Percentiles rank a stretch among this genome's conserved stretches.
Evolutionary conservation across 2,797 vertebrate species (phyloP).

Genomic region (Pangasius macronema): DNA sequence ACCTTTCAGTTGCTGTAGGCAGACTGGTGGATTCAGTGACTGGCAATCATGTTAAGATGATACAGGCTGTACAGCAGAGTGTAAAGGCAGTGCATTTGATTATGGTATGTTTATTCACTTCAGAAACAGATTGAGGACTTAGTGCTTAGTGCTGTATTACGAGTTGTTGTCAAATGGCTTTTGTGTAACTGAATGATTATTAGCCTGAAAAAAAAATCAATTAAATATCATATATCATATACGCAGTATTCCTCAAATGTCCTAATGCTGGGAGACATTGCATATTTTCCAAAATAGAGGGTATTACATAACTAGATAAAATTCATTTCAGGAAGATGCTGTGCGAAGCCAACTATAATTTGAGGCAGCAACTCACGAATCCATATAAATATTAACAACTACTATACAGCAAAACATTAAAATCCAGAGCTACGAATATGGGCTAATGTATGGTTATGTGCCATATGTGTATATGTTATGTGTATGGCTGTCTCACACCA

Average conservation of each 20-base stretch:
- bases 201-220: background rate
- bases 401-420: background rate
- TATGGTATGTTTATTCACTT: constrained; percentile 15
- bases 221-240: background rate
- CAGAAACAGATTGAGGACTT: background rate
- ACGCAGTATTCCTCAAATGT: background rate
- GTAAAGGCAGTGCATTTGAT: constrained; percentile 15
- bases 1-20: background rate
- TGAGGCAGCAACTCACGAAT: background rate
- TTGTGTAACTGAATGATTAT: background rate
- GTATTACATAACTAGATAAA: background rate
- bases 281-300: background rate
- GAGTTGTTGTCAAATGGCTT: background rate
- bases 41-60: background rate
- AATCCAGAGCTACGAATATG: background rate
- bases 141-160: background rate
- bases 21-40: background rate
- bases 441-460: background rate
- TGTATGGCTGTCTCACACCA: background rate
- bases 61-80: background rate
- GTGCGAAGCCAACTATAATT: background rate
- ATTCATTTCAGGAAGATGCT: background rate
- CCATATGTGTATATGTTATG: background rate
- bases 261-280: no score
- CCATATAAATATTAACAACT: background rate